phyloP scores from a whole-genome alignment of 2,113 vertebrate species.

The Pipa parva region DNA sequence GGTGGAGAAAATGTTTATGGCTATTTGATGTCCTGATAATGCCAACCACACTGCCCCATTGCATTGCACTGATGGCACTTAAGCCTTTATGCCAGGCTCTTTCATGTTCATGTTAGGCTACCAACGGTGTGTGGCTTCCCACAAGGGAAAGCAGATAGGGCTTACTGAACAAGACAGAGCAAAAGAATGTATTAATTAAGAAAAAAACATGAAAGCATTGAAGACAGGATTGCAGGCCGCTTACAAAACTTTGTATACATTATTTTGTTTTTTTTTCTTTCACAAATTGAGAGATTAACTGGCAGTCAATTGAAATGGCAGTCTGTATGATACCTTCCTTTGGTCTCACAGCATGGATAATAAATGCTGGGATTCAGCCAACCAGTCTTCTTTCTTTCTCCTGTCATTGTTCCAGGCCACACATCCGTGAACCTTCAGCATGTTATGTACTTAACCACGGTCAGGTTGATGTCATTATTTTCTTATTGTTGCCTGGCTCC shows the following conservation, averaged over 20 bases:
- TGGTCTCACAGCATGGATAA: slow-evolving; percentile 78
- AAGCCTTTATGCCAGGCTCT: slow-evolving; percentile 18
- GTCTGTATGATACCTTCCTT: slow-evolving; percentile 72
- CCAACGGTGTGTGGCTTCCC: slow-evolving; percentile 31
- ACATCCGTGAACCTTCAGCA: slow-evolving; percentile 84
- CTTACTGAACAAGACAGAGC: slow-evolving; percentile 2
- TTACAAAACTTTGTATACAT: slow-evolving; percentile 45
- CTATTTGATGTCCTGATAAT: neutral
- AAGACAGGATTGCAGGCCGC: slow-evolving; percentile 33
- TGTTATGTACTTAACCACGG: slow-evolving; percentile 87
- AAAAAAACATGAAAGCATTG: slow-evolving; percentile 40
- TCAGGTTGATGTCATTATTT: slow-evolving; percentile 91
- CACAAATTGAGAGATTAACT: slow-evolving; percentile 81
- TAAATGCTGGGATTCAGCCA: slow-evolving; percentile 74
- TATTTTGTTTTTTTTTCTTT: slow-evolving; percentile 58
- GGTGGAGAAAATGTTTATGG: too few species aligned
- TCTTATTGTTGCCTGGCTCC: slow-evolving; percentile 82
- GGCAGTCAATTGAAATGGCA: slow-evolving; percentile 82
- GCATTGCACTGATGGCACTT: slow-evolving; percentile 1
- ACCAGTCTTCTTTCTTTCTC: slow-evolving; percentile 70
- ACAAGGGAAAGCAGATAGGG: slow-evolving; percentile 24
- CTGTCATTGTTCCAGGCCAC: slow-evolving; percentile 80
- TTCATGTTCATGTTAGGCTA: slow-evolving; percentile 37
- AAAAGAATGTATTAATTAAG: slow-evolving; percentile 44
- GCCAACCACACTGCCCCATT: neutral